phyloP scores from a whole-genome alignment of 2,113 vertebrate species.

The Rhodinocichla rosea region DNA sequence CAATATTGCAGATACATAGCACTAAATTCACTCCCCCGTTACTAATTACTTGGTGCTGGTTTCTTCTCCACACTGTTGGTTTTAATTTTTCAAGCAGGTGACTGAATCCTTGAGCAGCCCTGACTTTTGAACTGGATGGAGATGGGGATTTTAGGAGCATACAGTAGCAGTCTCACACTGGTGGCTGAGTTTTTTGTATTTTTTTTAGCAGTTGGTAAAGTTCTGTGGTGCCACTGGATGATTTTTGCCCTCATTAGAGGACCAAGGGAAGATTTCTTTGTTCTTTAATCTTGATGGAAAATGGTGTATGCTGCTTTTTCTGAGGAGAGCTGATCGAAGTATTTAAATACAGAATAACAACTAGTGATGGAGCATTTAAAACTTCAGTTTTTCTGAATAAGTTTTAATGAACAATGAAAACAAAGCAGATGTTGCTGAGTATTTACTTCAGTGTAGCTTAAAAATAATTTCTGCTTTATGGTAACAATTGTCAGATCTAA shows the following conservation, averaged over 20 bases:
- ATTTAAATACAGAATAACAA: constrained; percentile 1
- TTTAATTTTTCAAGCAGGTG: not conserved
- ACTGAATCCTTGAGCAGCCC: not conserved
- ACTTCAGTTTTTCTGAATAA: not conserved
- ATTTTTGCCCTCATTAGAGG: not conserved
- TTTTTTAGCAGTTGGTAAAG: not conserved
- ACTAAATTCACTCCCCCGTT: not conserved
- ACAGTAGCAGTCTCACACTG: not conserved
- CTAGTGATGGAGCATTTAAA: constrained; percentile 3
- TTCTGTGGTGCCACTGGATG: not conserved
- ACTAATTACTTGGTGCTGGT: not conserved
- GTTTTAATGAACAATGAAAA: constrained; percentile 23
- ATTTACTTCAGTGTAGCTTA: constrained; percentile 50
- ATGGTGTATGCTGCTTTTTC: not conserved
- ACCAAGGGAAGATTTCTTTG: not conserved
- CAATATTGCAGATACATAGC: not conserved
- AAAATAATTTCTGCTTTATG: constrained; percentile 38
- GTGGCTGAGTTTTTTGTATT: not conserved
- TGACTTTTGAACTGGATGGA: not conserved
- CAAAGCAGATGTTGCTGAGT: constrained; percentile 52
- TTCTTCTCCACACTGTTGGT: not conserved
- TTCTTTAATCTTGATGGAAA: not conserved
- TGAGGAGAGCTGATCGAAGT: not conserved
- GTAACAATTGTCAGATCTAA: constrained; percentile 56
- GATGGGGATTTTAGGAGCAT: not conserved